Evolutionary conservation across 1,140 invertebrate genomes (phyloP).

Genomic region (Bombus superbus): DNA sequence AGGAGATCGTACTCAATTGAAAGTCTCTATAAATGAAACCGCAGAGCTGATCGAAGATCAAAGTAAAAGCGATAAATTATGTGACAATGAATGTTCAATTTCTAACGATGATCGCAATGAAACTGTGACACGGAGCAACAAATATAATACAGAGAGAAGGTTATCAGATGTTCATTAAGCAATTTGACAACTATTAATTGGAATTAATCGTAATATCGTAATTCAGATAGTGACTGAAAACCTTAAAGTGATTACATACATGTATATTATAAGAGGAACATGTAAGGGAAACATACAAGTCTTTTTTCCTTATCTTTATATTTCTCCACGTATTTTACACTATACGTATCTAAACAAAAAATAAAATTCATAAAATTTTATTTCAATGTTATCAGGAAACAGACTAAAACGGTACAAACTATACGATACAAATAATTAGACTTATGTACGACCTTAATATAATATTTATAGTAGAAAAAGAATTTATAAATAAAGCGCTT

Average conservation of each 20-base stretch:
- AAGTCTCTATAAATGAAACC: conserved; percentile 84
- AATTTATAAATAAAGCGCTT: not conserved
- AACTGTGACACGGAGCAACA: not conserved
- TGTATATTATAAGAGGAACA: not conserved
- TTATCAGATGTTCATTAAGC: not conserved
- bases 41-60: conserved; percentile 82
- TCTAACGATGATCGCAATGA: conserved; percentile 16
- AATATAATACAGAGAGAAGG: not conserved
- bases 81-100: conserved; percentile 35
- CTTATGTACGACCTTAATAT: not conserved
- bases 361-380: not conserved
- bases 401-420: not conserved
- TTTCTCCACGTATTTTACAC: not conserved
- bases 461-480: not conserved
- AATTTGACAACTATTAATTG: not conserved
- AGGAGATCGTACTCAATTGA: conserved; percentile 75
- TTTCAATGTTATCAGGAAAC: not conserved
- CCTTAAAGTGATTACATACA: not conserved
- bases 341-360: not conserved
- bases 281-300: not conserved
- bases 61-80: conserved; percentile 72
- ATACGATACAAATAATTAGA: not conserved
- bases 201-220: not conserved
- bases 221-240: not conserved
- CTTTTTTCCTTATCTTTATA: not conserved